These are phyloP conservation scores for Lamellibrachia columna DNA, from an alignment of 2,888 invertebrate genomes.

Conservation along the genomic window DNA sequence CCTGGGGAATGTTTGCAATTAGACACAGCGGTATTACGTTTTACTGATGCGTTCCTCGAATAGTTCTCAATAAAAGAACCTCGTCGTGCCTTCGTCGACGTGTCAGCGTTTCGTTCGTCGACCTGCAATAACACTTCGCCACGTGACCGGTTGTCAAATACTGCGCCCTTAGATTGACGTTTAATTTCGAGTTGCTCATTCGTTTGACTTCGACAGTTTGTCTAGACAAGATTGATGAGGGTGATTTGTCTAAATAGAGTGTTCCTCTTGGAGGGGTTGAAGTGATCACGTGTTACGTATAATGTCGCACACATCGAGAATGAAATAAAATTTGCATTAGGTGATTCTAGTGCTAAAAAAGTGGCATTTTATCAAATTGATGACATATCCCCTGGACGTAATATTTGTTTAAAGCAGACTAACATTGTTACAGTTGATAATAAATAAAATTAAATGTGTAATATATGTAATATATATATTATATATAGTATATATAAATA, in stretches of 20 bases:
- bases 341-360: no score
- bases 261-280: background rate
- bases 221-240: background rate
- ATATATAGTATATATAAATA: no score
- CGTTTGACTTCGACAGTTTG: background rate
- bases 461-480: no score
- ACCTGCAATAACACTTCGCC: background rate
- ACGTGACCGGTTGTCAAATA: constrained; percentile 5
- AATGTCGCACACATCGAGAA: background rate
- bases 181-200: constrained; percentile 16
- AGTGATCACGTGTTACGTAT: background rate
- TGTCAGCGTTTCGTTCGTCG: background rate
- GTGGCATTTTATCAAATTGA: no score
- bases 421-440: no score
- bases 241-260: constrained; percentile 3
- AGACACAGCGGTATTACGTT: background rate
- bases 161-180: background rate
- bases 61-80: background rate
- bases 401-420: no score
- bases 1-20: background rate
- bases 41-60: background rate
- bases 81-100: background rate
- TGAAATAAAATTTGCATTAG: no score
- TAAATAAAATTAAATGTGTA: no score
- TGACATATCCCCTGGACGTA: no score